Evolutionary conservation across 2,113 vertebrate genomes (phyloP).

Genomic region (Epinephelus fuscoguttatus): DNA sequence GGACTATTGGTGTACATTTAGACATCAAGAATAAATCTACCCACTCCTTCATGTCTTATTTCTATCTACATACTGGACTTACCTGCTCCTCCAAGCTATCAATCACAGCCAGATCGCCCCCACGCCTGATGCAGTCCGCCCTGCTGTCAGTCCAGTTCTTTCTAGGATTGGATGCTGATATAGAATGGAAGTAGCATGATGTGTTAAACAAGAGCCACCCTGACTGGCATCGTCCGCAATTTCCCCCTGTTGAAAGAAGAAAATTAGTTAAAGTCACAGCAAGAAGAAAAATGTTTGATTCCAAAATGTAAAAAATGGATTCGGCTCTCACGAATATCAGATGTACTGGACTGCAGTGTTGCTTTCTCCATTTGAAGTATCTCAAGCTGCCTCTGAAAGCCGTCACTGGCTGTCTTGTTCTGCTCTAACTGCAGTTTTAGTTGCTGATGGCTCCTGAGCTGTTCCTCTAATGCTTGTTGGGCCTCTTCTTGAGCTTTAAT

Average conservation of each 20-base stretch:
- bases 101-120: conserved; percentile 40
- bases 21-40: not conserved
- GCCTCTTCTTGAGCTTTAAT: not conserved
- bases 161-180: accelerated
- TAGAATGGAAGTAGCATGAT: conserved; percentile 44
- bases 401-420: not conserved
- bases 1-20: not conserved
- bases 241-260: conserved; percentile 18
- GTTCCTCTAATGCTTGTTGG: not conserved
- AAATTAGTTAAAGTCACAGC: not conserved
- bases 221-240: conserved; percentile 29
- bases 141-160: conserved; percentile 41
- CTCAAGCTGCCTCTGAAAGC: not conserved
- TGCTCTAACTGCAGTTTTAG: not conserved
- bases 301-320: not conserved
- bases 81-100: conserved; percentile 48
- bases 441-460: not conserved
- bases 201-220: conserved; percentile 25
- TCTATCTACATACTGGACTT: not conserved
- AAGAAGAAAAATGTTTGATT: not conserved
- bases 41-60: not conserved
- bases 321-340: not conserved
- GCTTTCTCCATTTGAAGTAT: not conserved
- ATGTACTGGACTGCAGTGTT: not conserved
- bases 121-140: conserved; percentile 26